These are phyloP conservation scores for Myotis vivesi DNA, from an alignment of 2,797 vertebrate genomes.

Conservation along the genomic window DNA sequence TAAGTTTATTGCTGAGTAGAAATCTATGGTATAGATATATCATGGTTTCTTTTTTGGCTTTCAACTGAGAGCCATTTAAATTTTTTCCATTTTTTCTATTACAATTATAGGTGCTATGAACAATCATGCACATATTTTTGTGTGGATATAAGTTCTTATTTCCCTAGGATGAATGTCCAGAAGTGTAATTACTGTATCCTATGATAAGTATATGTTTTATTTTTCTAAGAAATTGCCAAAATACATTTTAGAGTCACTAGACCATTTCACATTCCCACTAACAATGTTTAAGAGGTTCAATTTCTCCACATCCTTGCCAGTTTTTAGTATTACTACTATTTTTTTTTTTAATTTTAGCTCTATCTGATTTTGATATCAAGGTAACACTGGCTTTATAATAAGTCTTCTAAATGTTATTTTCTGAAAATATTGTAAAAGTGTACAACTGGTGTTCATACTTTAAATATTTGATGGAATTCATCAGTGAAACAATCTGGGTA, in stretches of 20 bases:
- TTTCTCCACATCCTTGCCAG: neutral
- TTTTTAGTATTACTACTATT: neutral
- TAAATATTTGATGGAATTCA: neutral
- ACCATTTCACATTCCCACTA: neutral
- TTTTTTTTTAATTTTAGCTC: neutral
- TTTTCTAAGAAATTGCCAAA: neutral
- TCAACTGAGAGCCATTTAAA: neutral
- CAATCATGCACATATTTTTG: neutral
- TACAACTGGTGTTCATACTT: neutral
- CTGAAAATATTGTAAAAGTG: neutral
- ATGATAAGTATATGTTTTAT: neutral
- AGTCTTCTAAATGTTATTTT: neutral
- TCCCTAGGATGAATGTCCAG: neutral
- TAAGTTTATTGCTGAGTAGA: neutral
- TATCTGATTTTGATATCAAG: neutral
- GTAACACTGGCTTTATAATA: neutral
- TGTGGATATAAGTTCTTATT: neutral
- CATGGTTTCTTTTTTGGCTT: neutral
- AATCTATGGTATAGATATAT: neutral
- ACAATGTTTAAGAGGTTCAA: neutral
- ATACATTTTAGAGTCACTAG: neutral
- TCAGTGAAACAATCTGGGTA: neutral
- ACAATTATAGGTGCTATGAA: neutral
- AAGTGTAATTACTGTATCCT: neutral
- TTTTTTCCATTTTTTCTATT: neutral